Evolutionary conservation across 2,888 invertebrate species (phyloP).

Genomic region (Hypselothyrea guttata): DNA sequence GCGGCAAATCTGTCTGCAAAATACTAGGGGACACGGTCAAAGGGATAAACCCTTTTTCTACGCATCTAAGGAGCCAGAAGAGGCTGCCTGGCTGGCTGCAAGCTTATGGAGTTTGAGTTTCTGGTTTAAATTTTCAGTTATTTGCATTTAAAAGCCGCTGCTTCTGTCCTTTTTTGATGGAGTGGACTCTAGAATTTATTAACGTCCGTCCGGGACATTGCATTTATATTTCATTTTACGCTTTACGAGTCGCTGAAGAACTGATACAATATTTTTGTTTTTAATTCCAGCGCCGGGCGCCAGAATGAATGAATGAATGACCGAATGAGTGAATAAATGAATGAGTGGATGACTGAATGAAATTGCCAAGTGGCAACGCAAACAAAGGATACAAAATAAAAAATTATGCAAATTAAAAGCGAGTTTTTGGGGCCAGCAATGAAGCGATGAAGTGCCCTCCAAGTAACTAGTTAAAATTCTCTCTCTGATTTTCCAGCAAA

Average conservation of each 20-base stretch:
- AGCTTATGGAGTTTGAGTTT: conserved; percentile 27
- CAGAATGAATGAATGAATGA: conserved; percentile 43
- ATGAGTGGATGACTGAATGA: conserved; percentile 9
- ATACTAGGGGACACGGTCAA: conserved; percentile 36
- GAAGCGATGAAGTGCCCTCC: conserved; percentile 22
- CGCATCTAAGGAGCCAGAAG: conserved; percentile 4
- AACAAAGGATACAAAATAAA: conserved; percentile 45
- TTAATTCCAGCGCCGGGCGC: conserved; percentile 48
- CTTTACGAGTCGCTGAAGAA: conserved; percentile 61
- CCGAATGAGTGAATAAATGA: conserved; percentile 20
- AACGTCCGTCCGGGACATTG: conserved; percentile 38
- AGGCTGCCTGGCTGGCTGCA: conserved; percentile 28
- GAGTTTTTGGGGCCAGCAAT: conserved; percentile 18
- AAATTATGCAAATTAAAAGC: conserved; percentile 69
- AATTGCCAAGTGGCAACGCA: conserved; percentile 18
- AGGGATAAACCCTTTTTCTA: conserved; percentile 63
- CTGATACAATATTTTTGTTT: conserved; percentile 75
- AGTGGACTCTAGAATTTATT: conserved; percentile 72
- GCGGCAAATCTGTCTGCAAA: conserved; percentile 63
- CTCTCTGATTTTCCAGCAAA: conserved; percentile 13
- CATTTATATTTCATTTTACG: conserved; percentile 71
- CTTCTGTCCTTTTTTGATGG: conserved; percentile 43
- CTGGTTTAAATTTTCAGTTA: conserved; percentile 62
- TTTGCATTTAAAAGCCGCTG: conserved; percentile 70
- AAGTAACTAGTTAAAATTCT: conserved; percentile 45